Percentiles rank a stretch among this genome's conserved stretches.
Evolutionary conservation across 2,797 vertebrate genomes (phyloP).

Genomic region (Spinus olivaceus): DNA sequence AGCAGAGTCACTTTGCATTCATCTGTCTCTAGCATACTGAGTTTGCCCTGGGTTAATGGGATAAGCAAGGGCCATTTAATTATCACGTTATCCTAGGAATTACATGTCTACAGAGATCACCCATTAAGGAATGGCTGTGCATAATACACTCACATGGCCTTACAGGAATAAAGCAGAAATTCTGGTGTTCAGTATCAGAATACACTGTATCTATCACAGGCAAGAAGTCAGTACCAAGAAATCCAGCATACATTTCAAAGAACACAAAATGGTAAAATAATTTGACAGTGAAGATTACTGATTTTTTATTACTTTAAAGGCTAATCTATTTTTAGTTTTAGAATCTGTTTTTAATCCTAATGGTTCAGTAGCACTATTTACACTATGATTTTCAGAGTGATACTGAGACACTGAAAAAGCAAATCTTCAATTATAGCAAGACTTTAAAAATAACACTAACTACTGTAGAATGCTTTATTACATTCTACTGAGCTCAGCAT

Average conservation of each 20-base stretch:
- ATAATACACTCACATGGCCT: background rate
- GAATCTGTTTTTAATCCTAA: background rate
- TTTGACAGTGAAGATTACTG: background rate
- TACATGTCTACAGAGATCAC: constrained; percentile 37
- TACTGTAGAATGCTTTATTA: background rate
- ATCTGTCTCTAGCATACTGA: background rate
- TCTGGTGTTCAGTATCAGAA: background rate
- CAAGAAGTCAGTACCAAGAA: background rate
- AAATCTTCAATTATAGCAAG: background rate
- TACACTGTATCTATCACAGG: background rate
- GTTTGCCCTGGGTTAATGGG: constrained; percentile 53
- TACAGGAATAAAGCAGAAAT: background rate
- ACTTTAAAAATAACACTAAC: background rate
- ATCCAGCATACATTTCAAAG: background rate
- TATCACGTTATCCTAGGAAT: constrained; percentile 47
- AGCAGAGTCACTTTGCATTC: background rate
- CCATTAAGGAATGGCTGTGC: background rate
- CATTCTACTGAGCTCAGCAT: background rate
- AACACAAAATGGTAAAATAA: background rate
- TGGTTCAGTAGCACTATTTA: background rate
- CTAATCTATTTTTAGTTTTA: background rate
- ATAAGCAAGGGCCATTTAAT: constrained; percentile 59
- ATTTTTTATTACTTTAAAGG: constrained; percentile 17
- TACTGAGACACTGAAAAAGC: background rate
- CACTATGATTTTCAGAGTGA: background rate